Conservation (phyloP, 2,888 invertebrate genomes). For the Synergus itoensis region DNA sequence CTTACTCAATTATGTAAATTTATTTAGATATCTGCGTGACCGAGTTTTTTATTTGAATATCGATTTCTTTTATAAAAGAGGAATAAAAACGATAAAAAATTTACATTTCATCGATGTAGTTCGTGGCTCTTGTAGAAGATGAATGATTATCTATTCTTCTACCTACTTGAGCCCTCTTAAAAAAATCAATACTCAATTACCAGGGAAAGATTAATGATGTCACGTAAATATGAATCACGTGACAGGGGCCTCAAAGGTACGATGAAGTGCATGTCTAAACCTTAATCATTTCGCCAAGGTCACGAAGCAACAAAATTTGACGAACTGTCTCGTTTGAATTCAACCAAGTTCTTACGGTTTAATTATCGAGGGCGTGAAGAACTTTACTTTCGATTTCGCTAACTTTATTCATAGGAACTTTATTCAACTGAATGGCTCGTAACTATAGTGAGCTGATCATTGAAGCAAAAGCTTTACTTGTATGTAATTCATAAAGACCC, state of each 20-base stretch:
- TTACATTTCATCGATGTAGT: neutral
- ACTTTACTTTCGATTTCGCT: neutral
- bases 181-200: conserved; percentile 52
- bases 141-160: conserved; percentile 5
- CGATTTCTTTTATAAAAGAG: neutral
- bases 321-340: conserved; percentile 18
- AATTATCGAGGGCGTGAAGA: conserved; percentile 13
- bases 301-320: conserved; percentile 11
- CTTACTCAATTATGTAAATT: neutral
- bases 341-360: conserved; percentile 8
- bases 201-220: conserved; percentile 50
- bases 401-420: conserved; percentile 28
- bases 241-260: conserved; percentile 37
- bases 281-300: conserved; percentile 31
- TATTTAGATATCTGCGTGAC: neutral
- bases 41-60: neutral
- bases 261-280: conserved; percentile 35
- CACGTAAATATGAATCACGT: conserved; percentile 46
- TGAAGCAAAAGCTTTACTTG: neutral
- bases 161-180: conserved; percentile 27
- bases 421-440: conserved; percentile 3
- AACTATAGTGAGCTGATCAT: conserved; percentile 7
- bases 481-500: neutral
- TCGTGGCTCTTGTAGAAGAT: neutral
- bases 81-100: neutral